phyloP scores from a whole-genome alignment of 1,140 invertebrate genomes.

The Ceratitis capitata region DNA sequence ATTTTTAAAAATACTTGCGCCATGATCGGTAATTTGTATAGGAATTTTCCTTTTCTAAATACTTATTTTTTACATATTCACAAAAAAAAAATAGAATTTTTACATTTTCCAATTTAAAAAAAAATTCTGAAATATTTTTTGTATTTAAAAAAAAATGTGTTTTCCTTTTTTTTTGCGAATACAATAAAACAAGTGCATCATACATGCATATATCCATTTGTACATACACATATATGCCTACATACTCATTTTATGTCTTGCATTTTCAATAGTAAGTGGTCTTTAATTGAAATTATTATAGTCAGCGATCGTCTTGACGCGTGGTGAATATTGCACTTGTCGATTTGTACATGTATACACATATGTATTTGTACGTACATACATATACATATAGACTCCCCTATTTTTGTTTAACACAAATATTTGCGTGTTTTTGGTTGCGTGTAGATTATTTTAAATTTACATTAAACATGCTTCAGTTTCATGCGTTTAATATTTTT shows the following conservation, averaged over 20 bases:
- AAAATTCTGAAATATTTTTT: background rate
- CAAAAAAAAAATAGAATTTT: too few relatives aligned
- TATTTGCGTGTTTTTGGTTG: conserved; percentile 25
- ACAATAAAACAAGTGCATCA: too few relatives aligned
- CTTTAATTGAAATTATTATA: conserved; percentile 8
- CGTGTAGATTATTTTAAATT: conserved; percentile 22
- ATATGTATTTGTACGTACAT: background rate
- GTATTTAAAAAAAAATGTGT: too few relatives aligned
- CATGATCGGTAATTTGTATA: too few relatives aligned
- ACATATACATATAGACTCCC: background rate
- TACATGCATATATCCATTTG: too few relatives aligned
- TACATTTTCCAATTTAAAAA: background rate
- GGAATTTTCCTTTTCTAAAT: too few relatives aligned
- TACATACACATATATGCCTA: background rate
- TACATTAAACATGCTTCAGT: conserved; percentile 25
- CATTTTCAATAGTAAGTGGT: background rate
- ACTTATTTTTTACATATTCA: too few relatives aligned
- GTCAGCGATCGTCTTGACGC: background rate
- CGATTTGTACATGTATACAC: background rate
- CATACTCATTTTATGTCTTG: background rate
- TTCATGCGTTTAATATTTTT: conserved; percentile 32
- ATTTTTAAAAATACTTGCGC: too few relatives aligned
- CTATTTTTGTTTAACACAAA: background rate
- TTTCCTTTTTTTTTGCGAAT: too few relatives aligned
- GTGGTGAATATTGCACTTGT: background rate